Evolutionary conservation across 1,140 invertebrate genomes (phyloP).

Genomic region (Sipha flava): DNA sequence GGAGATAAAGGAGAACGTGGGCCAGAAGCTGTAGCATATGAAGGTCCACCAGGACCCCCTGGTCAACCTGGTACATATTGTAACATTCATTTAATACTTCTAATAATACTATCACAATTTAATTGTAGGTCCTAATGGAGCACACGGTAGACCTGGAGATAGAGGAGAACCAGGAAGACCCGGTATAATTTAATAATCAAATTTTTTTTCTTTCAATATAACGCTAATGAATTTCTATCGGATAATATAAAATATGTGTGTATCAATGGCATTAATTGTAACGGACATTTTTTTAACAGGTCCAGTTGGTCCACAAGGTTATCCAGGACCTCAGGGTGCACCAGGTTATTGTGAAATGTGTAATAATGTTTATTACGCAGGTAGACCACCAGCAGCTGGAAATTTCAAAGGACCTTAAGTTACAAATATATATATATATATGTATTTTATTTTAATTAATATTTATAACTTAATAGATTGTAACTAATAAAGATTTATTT

Average conservation of each 20-base stretch:
- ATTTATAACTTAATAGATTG: neutral
- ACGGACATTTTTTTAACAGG: conserved; percentile 44
- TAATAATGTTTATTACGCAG: conserved; percentile 41
- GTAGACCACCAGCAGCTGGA: conserved; percentile 41
- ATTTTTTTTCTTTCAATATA: conserved; percentile 26
- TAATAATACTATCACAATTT: neutral
- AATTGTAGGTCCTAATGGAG: conserved; percentile 52
- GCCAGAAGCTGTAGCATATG: conserved; percentile 55
- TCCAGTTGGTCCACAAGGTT: conserved; percentile 46
- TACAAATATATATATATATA: neutral
- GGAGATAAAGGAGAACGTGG: conserved; percentile 67
- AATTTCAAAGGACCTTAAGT: conserved; percentile 46
- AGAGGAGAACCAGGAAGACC: conserved; percentile 56
- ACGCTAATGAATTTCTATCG: neutral
- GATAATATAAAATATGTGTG: too few relatives aligned
- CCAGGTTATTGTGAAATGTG: conserved; percentile 58
- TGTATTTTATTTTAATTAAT: neutral
- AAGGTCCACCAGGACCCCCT: conserved; percentile 57
- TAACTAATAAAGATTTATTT: neutral
- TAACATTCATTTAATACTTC: neutral
- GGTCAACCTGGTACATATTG: conserved; percentile 52
- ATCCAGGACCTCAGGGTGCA: conserved; percentile 49
- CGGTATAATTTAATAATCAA: conserved; percentile 44
- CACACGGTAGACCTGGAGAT: conserved; percentile 54
- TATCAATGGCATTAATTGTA: too few relatives aligned